Base-by-base conservation (phyloP, 1,140 invertebrate genomes). In the Lepidurus arcticus region DNA sequence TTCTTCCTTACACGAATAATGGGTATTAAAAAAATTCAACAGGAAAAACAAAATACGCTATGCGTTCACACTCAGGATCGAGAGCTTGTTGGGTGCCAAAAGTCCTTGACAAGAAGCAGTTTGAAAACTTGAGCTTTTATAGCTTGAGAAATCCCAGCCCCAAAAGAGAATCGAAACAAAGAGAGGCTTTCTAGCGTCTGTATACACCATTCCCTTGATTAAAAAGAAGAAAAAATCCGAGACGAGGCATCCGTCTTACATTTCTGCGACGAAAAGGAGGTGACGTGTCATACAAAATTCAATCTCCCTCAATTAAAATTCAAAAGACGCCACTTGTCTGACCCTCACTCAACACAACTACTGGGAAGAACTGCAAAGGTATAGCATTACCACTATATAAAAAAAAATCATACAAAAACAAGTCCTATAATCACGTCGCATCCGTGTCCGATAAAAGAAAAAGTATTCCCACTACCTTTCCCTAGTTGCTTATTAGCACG, bases 401-500 rank as follows among this genome's bases (percentile, higher is more conserved):
- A 1, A n/a, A 7, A 7, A 65, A 21, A 21, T 0, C 53, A 65
- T 65, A 65, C 21, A 65, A 4, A 65, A 65, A 7, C 16, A 65
- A 65, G 53, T 21, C 21, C 53, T 65, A 21, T 13, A 65, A 65
- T 65, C 53, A 34, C 53, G 13, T 65, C 53, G 16, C 53, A 65
- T 65, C 13, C 53, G 53, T 65, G 53, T 16, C 53, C 21, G 21
- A 65, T 65, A 21, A 65, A 65, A 65, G 16, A 65, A 65, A 65
- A 65, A 65, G n/a, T 13, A n/a, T 65, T 65, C 21, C 53, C 21
- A 65, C 13, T 34, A 34, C 34, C 34, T 21, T 65, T 65, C 16
- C 53, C 16, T n/a, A 65, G 53, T 13, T n/a, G 53, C 53, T 65
- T 65, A 65, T 65, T 65, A 65, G 53, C n/a, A 65, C 53, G 53